phyloP scores from a whole-genome alignment of 2,113 vertebrate genomes.

The Raphicerus campestris region DNA sequence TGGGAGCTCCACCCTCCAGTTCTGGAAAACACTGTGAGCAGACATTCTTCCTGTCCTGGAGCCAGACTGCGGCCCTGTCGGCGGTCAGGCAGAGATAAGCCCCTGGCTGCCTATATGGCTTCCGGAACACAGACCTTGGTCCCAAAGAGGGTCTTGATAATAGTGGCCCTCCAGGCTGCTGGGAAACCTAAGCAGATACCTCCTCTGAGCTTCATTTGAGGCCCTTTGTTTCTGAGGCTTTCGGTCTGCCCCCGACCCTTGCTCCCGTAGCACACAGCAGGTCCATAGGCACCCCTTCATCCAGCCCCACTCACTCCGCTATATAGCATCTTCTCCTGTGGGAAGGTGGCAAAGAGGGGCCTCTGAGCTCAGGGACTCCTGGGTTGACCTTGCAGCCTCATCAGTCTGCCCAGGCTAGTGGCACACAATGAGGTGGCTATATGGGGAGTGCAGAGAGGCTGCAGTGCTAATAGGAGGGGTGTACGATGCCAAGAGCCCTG shows the following conservation, averaged over 20 bases:
- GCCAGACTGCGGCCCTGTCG: not conserved
- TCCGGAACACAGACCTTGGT: not conserved
- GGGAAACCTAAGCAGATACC: not conserved
- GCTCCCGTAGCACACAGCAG: not conserved
- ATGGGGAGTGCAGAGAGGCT: not conserved
- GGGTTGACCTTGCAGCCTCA: not conserved
- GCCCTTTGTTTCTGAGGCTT: not conserved
- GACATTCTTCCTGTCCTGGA: conserved; percentile 59
- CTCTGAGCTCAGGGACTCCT: not conserved
- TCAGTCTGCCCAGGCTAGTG: not conserved
- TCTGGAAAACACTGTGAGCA: conserved; percentile 52
- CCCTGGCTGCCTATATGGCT: not conserved
- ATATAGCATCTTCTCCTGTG: not conserved
- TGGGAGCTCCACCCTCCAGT: not conserved
- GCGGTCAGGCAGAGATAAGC: conserved; percentile 33
- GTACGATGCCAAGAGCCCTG: not conserved
- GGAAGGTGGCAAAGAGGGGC: not conserved
- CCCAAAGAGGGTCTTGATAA: not conserved
- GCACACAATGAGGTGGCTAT: not conserved
- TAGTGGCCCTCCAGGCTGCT: not conserved
- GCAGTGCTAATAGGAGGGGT: not conserved
- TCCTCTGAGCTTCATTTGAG: not conserved
- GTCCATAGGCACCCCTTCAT: not conserved
- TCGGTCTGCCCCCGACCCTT: not conserved
- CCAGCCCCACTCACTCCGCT: not conserved